Evolutionary conservation across 2,888 invertebrate genomes (phyloP).

Genomic region (Hirtodrosophila alboralis): DNA sequence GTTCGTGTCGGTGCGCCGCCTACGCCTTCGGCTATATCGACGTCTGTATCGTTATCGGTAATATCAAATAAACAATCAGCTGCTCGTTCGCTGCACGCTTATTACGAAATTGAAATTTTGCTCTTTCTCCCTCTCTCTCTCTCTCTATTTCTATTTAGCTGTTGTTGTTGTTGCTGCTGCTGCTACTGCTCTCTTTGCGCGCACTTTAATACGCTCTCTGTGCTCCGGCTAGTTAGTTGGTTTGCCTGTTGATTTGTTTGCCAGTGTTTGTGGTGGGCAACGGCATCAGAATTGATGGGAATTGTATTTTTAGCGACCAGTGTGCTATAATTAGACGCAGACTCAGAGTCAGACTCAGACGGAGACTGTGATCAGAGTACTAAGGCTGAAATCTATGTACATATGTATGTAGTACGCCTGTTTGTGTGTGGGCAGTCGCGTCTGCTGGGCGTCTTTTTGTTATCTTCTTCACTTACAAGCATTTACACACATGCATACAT

Average conservation of each 20-base stretch:
- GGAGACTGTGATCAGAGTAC: constrained; percentile 11
- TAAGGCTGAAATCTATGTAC: too few species aligned
- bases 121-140: constrained; percentile 7
- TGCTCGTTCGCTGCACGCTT: constrained; percentile 35
- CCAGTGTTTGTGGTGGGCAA: constrained; percentile 51
- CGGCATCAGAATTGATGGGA: constrained; percentile 41
- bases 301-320: constrained; percentile 63
- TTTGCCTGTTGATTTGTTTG: constrained; percentile 57
- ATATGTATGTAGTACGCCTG: too few species aligned
- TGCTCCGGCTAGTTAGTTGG: constrained; percentile 22
- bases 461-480: constrained; percentile 38
- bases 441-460: constrained; percentile 45
- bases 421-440: constrained; percentile 13
- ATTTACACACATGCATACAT: constrained; percentile 3
- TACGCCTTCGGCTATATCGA: constrained; percentile 14
- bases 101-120: constrained; percentile 49
- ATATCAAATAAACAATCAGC: constrained; percentile 40
- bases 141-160: constrained; percentile 9
- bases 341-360: constrained; percentile 33
- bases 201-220: constrained; percentile 2
- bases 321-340: constrained; percentile 62
- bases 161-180: neutral
- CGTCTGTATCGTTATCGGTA: constrained; percentile 30
- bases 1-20: constrained; percentile 6
- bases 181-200: constrained; percentile 5